Percentiles rank a stretch among this genome's conserved stretches.
Conservation (phyloP, 1,140 invertebrate species). For the Mercenaria mercenaria region DNA sequence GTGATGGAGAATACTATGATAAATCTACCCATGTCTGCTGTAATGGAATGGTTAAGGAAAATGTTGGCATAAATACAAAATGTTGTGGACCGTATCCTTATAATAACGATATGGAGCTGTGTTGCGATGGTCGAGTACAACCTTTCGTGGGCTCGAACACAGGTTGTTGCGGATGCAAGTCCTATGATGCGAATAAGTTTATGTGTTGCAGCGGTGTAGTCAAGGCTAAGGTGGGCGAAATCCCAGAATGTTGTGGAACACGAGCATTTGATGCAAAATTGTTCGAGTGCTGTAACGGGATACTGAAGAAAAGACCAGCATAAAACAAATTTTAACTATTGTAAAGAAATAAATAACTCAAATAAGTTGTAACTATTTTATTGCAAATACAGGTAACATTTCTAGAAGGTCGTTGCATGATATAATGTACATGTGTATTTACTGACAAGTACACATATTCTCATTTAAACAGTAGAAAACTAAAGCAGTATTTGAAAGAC, state of each 20-base stretch:
- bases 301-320: conserved; percentile 49
- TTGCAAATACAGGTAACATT: too few relatives aligned
- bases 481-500: too few relatives aligned
- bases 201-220: conserved; percentile 61
- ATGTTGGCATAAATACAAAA: conserved; percentile 44
- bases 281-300: conserved; percentile 63
- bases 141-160: conserved; percentile 16
- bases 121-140: conserved; percentile 55
- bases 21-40: conserved; percentile 48
- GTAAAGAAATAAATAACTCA: too few relatives aligned
- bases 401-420: too few relatives aligned
- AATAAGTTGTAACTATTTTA: too few relatives aligned
- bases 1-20: conserved; percentile 54
- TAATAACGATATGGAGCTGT: conserved; percentile 30
- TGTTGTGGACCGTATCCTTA: conserved; percentile 64
- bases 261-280: conserved; percentile 26
- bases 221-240: conserved; percentile 1
- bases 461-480: too few relatives aligned
- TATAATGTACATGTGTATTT: too few relatives aligned
- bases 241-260: conserved; percentile 58
- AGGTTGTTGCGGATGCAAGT: conserved; percentile 56
- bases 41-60: conserved; percentile 52
- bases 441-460: too few relatives aligned
- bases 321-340: background rate
- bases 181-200: conserved; percentile 41